Evolutionary conservation across 30 jellyfish, hydroid and myxozoan species (phyloP).

Genomic region (Aurelia coerulea): DNA sequence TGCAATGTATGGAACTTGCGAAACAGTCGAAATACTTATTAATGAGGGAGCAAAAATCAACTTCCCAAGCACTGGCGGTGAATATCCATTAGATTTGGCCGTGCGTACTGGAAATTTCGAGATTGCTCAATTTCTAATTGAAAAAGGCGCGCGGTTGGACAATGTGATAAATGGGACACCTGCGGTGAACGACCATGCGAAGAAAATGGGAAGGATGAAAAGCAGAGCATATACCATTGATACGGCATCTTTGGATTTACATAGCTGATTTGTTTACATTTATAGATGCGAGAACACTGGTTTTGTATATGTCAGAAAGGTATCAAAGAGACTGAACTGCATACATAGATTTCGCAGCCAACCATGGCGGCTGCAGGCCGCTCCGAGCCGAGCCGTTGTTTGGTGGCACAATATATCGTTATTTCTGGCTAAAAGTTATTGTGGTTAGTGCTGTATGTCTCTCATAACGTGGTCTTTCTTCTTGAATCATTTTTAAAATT

Average conservation of each 20-base stretch:
- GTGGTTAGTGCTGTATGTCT: no score
- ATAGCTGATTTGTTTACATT: no score
- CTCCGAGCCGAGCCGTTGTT: no score
- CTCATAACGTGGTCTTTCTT: no score
- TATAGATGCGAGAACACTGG: no score
- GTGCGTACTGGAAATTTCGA: conserved; percentile 85
- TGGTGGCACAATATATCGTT: no score
- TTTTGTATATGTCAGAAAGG: no score
- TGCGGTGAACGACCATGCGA: not conserved
- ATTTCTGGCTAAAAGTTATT: no score
- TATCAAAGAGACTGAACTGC: no score
- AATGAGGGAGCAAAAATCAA: conserved; percentile 79
- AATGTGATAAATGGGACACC: conserved; percentile 79
- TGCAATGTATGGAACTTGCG: conserved; percentile 74
- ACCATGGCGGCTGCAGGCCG: no score
- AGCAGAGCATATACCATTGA: conserved; percentile 28
- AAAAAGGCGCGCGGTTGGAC: conserved; percentile 83
- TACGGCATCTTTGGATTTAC: not conserved
- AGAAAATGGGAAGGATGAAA: not conserved
- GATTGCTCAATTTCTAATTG: conserved; percentile 78
- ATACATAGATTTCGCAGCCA: no score
- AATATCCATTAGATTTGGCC: conserved; percentile 81
- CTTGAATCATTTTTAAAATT: no score
- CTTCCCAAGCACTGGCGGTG: conserved; percentile 63
- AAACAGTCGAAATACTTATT: conserved; percentile 51